A percentile compares a stretch with the other conserved stretches of the same genome.
Evolutionary conservation across 2,113 vertebrate species (phyloP).

Genomic region (Speoplatyrhinus poulsoni): DNA sequence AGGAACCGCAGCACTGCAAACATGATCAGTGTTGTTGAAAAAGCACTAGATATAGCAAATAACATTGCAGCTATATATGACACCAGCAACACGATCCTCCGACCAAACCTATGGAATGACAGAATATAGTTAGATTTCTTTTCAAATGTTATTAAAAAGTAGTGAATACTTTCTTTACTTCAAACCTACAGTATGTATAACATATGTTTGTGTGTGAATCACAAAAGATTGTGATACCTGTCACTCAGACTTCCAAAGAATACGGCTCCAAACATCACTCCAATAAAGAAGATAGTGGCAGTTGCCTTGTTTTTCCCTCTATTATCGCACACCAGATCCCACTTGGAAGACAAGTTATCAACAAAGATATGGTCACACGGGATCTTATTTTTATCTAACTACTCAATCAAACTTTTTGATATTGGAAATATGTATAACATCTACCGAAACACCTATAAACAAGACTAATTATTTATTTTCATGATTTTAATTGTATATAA

Average conservation of each 20-base stretch:
- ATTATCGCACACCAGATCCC: slow-evolving; percentile 85
- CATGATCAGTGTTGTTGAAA: slow-evolving; percentile 72
- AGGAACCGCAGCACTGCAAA: slow-evolving; percentile 73
- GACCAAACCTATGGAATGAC: slow-evolving; percentile 62
- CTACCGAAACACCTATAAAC: no score
- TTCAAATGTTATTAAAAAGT: not conserved
- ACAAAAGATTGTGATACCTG: slow-evolving; percentile 67
- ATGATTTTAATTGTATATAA: no score
- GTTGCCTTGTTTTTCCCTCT: slow-evolving; percentile 77
- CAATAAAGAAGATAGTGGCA: slow-evolving; percentile 83
- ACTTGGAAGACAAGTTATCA: slow-evolving; percentile 62
- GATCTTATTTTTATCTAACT: no score
- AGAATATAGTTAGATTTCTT: not conserved
- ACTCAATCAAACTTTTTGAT: no score
- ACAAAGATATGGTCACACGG: not conserved
- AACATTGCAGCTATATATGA: slow-evolving; percentile 62
- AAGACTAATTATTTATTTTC: no score
- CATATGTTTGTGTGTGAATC: not conserved
- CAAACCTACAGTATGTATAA: no score
- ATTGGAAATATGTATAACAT: no score
- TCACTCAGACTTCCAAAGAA: slow-evolving; percentile 83
- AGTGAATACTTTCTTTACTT: not conserved
- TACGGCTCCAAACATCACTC: slow-evolving; percentile 80
- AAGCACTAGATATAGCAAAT: slow-evolving; percentile 69
- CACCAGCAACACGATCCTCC: slow-evolving; percentile 69